Conservation (phyloP, 2,888 invertebrate species). For the Agapostemon virescens region DNA sequence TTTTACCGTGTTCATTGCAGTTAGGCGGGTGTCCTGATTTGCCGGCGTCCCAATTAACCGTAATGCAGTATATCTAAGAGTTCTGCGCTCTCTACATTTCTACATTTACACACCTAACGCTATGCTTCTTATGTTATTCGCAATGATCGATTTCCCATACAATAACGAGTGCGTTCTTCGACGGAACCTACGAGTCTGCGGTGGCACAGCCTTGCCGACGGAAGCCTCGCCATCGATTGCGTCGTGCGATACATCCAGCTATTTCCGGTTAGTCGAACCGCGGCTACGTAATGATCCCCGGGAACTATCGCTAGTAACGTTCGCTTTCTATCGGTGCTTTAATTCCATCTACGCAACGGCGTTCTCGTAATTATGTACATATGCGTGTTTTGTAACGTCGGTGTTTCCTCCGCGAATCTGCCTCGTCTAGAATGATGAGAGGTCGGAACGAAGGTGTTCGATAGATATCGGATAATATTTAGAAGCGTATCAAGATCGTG, state of each 20-base stretch:
- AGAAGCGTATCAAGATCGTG: constrained; percentile 3
- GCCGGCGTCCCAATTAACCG: not conserved
- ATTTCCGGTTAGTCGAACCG: constrained; percentile 7
- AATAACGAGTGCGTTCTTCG: constrained; percentile 34
- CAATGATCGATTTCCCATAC: constrained; percentile 37
- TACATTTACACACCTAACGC: constrained; percentile 48
- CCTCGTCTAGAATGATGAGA: not conserved
- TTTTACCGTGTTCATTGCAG: not conserved
- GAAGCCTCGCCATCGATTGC: constrained; percentile 9
- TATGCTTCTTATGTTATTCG: constrained; percentile 41
- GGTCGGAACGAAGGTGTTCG: not conserved
- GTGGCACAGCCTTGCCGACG: constrained; percentile 42
- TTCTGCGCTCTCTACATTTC: constrained; percentile 40
- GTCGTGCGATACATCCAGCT: constrained; percentile 12
- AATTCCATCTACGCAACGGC: not conserved
- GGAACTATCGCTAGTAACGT: not conserved
- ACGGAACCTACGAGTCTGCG: constrained; percentile 18
- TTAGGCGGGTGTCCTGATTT: not conserved
- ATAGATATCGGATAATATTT: constrained; percentile 8
- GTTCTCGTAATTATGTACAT: not conserved
- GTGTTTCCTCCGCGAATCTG: not conserved
- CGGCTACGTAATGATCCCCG: not conserved
- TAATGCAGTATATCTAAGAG: constrained; percentile 14
- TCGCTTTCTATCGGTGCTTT: not conserved
- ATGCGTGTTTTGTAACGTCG: not conserved